Conservation (phyloP, 53 echinoderm and acorn worm genomes). For the Antedon mediterranea region DNA sequence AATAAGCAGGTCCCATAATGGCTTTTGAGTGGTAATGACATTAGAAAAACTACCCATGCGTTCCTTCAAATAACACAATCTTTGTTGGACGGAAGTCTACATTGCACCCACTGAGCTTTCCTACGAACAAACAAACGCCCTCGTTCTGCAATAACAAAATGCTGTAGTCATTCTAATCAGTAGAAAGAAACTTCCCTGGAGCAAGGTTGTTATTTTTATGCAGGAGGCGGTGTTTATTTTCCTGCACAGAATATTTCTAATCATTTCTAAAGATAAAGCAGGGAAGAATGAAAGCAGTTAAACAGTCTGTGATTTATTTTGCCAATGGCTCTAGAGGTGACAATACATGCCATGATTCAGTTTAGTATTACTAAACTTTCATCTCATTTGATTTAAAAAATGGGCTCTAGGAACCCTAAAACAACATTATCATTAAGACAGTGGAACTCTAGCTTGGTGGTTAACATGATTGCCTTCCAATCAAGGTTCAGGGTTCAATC, state of each 20-base stretch:
- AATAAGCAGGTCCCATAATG: not conserved
- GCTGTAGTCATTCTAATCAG: not conserved
- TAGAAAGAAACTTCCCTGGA: not conserved
- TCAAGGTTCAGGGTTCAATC: too few relatives aligned
- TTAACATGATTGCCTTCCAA: too few relatives aligned
- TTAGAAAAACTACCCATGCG: not conserved
- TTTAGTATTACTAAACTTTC: not conserved
- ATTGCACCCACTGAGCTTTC: not conserved
- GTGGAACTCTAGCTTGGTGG: too few relatives aligned
- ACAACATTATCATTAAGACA: too few relatives aligned
- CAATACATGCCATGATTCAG: not conserved
- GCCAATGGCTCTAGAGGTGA: not conserved
- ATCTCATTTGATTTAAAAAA: not conserved
- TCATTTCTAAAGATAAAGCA: not conserved
- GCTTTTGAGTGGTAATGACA: not conserved
- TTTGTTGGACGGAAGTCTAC: not conserved
- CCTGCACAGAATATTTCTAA: not conserved
- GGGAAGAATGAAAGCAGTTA: not conserved
- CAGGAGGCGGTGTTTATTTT: not conserved
- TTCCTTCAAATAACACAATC: not conserved
- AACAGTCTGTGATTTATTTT: not conserved
- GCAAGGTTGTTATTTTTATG: not conserved
- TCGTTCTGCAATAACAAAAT: not conserved
- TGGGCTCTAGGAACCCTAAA: too few relatives aligned
- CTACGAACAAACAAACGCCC: not conserved